Base-by-base conservation (phyloP, 2,113 vertebrate species). In the Falcunculus frontatus region DNA sequence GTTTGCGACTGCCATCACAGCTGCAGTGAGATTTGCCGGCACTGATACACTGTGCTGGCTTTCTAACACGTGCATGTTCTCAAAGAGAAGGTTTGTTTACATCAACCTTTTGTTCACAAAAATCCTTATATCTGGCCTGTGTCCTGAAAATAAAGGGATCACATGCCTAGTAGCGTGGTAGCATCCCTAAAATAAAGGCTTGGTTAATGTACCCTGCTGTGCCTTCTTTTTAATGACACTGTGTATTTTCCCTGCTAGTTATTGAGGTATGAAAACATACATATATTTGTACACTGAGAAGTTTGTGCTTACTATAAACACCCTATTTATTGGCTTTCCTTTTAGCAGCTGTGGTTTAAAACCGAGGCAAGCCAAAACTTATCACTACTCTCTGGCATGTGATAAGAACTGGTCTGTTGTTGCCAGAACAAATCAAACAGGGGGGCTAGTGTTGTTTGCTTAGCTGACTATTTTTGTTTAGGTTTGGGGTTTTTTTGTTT, bases 391-490 rank as follows among this genome's bases (percentile, higher is more conserved):
- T 94, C 60, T 94, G 83, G 77, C 88, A 79, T 56, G 57, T 64
- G 95, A 87, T 94, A 94, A 96, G 85, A 94, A 93, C 87, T 81
- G 69, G 88, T 27, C 76, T 93, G 69, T 72, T 94, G 84, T 78
- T 94, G 92, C 92, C 73, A 95, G 95, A 97, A 95, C 64, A 93
- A 96, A 87, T 95, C 65, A 82, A 92, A 64, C 64, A 67, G 52
- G 56, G 81, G 72, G 86, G 64, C 77, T 85, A 70, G 57, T 93
- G 77, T 37, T 94, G 73, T 90, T 95, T 93, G 84, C 91, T 96
- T 95, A 95, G 64, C 84, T 84, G 86, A 95, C 86, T 93, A 30
- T 89, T 97, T 92, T 92, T 95, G 89, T 96, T 97, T 96, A 87
- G 80, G 80, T 92, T 97, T 90, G 83, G 44, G 74, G 0, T n/a